phyloP scores from a whole-genome alignment of 1,140 invertebrate species.

The Gryon sp. region DNA sequence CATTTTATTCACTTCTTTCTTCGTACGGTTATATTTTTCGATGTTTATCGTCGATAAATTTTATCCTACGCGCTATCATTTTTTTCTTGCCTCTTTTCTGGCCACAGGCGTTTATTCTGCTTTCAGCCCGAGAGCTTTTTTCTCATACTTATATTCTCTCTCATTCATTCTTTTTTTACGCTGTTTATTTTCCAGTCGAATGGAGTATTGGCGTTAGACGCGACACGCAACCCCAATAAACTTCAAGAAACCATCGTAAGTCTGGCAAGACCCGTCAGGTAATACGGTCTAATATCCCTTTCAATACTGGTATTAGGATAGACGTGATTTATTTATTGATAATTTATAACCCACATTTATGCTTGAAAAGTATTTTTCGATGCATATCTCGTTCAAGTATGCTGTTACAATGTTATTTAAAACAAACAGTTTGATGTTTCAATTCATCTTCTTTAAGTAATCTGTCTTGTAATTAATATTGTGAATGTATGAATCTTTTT shows the following conservation, averaged over 20 bases:
- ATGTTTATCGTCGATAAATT: conserved; percentile 38
- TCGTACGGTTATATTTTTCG: conserved; percentile 29
- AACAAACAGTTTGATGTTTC: too few relatives aligned
- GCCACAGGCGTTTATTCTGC: conserved; percentile 2
- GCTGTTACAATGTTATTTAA: too few relatives aligned
- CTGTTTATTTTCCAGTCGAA: conserved; percentile 12
- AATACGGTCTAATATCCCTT: conserved; percentile 37
- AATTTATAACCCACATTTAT: conserved; percentile 4
- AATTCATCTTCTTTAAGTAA: too few relatives aligned
- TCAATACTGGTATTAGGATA: conserved; percentile 8
- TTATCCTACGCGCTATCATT: conserved; percentile 19
- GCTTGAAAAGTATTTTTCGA: background rate
- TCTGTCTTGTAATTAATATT: too few relatives aligned
- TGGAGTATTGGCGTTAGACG: conserved; percentile 8
- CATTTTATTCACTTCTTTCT: conserved; percentile 11
- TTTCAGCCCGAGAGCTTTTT: background rate
- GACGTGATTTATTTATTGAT: conserved; percentile 28
- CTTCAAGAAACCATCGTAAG: conserved; percentile 26
- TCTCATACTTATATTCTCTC: conserved; percentile 6
- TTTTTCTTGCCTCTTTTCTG: conserved; percentile 23
- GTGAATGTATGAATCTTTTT: too few relatives aligned
- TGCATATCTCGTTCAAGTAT: too few relatives aligned
- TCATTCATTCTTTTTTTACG: background rate
- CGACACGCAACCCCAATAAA: conserved; percentile 46
- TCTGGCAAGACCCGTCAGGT: conserved; percentile 12